A percentile compares a stretch with the other conserved stretches of the same genome.
phyloP scores from a whole-genome alignment of 2,797 vertebrate species.

The Champsocephalus esox region DNA sequence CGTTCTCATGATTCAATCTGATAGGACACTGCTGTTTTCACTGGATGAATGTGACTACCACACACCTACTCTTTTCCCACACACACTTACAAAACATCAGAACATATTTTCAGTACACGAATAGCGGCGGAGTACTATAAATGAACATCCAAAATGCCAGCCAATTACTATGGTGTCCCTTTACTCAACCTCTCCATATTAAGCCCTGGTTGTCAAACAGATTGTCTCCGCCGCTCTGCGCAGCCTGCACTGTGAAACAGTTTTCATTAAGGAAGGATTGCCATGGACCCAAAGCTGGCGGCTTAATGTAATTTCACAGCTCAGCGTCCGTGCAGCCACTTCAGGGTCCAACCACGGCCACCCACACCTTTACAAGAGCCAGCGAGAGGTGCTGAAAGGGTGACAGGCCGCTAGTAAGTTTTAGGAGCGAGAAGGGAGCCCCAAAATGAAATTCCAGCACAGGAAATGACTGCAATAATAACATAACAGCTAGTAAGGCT shows the following conservation, averaged over 20 bases:
- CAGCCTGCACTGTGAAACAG: constrained; percentile 67
- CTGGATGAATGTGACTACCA: constrained; percentile 70
- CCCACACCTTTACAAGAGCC: constrained; percentile 74
- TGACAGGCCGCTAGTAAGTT: constrained; percentile 62
- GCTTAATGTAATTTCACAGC: constrained; percentile 81
- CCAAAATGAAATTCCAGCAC: constrained; percentile 66
- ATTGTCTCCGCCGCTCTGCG: constrained; percentile 73
- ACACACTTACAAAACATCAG: constrained; percentile 59
- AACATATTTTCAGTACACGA: constrained; percentile 56
- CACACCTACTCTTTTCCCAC: constrained; percentile 75
- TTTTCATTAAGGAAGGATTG: constrained; percentile 75
- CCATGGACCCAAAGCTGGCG: constrained; percentile 68
- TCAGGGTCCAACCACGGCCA: constrained; percentile 69
- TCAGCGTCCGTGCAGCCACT: constrained; percentile 70
- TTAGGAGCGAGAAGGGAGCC: constrained; percentile 66
- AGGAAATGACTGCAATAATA: constrained; percentile 75
- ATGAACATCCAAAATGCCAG: constrained; percentile 71
- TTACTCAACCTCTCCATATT: constrained; percentile 71
- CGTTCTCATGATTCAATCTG: constrained; percentile 60
- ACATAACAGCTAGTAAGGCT: constrained; percentile 54
- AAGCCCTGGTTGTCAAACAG: constrained; percentile 75
- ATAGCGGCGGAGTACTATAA: constrained; percentile 61
- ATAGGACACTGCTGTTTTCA: constrained; percentile 65
- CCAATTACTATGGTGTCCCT: constrained; percentile 71
- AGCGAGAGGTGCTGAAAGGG: constrained; percentile 69